phyloP scores from a whole-genome alignment of 2,888 invertebrate species.

The Lithosia quadra region DNA sequence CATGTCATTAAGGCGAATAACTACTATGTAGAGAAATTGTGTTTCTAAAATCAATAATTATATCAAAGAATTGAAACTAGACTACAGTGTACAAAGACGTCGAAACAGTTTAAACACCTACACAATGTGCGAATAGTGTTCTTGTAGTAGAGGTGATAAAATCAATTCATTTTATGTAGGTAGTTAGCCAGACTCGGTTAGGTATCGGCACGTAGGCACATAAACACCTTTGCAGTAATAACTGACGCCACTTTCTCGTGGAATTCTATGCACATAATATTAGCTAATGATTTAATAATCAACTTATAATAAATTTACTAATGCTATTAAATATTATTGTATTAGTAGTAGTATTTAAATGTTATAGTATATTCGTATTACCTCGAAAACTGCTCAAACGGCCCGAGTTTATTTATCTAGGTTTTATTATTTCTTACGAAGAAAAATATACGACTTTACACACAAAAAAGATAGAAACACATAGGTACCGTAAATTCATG shows the following conservation, averaged over 20 bases:
- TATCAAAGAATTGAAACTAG: not conserved
- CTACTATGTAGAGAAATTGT: no score
- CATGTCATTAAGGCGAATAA: no score
- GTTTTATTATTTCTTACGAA: no score
- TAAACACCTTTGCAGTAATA: not conserved
- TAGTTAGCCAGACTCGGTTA: not conserved
- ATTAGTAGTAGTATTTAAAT: no score
- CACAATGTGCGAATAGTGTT: slow-evolving; percentile 2
- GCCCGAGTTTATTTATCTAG: no score
- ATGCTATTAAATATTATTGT: not conserved
- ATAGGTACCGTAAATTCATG: no score
- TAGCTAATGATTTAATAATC: not conserved
- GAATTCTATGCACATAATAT: not conserved
- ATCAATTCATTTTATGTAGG: not conserved
- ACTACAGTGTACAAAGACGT: not conserved
- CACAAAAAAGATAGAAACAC: no score
- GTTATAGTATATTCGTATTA: no score
- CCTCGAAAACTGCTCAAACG: no score
- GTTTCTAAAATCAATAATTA: no score
- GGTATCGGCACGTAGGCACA: not conserved
- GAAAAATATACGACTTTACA: no score
- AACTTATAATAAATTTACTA: not conserved
- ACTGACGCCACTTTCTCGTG: not conserved
- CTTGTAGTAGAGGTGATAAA: not conserved
- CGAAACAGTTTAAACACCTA: not conserved